Evolutionary conservation across 1,140 invertebrate species (phyloP).

Genomic region (Platorchestia sp.): DNA sequence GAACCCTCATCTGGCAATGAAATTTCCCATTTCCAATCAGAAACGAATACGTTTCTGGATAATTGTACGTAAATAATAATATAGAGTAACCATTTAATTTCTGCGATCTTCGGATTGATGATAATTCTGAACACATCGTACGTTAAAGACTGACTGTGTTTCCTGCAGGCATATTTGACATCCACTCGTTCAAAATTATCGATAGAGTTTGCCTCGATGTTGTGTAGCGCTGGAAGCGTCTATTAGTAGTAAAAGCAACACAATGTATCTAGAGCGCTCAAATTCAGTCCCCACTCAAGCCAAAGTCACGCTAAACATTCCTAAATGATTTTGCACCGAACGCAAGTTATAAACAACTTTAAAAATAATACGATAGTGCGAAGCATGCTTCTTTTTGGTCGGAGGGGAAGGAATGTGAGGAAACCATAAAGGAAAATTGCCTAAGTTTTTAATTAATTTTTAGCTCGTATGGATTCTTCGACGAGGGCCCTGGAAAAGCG

Average conservation of each 20-base stretch:
- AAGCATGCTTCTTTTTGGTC: not conserved
- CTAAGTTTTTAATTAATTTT: constrained; percentile 3
- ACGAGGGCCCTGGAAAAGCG: not conserved
- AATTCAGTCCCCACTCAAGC: not conserved
- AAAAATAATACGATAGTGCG: not conserved
- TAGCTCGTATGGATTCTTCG: not conserved
- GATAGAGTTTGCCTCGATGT: not conserved
- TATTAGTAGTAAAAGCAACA: not conserved
- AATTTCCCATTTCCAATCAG: not conserved
- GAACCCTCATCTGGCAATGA: no score
- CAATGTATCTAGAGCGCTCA: not conserved
- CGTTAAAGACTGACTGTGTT: not conserved
- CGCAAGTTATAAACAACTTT: not conserved
- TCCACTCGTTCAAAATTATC: not conserved
- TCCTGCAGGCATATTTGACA: not conserved
- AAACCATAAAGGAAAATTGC: constrained; percentile 9
- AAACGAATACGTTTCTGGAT: not conserved
- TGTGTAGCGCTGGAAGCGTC: not conserved
- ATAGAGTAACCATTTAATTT: not conserved
- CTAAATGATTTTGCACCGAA: not conserved
- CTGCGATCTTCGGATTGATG: not conserved
- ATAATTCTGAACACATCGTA: not conserved
- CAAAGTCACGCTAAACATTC: not conserved
- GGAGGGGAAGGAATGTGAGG: not conserved
- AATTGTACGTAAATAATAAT: not conserved